Base-by-base conservation (phyloP, 2,113 vertebrate species). In the Diphyllodes magnificus region DNA sequence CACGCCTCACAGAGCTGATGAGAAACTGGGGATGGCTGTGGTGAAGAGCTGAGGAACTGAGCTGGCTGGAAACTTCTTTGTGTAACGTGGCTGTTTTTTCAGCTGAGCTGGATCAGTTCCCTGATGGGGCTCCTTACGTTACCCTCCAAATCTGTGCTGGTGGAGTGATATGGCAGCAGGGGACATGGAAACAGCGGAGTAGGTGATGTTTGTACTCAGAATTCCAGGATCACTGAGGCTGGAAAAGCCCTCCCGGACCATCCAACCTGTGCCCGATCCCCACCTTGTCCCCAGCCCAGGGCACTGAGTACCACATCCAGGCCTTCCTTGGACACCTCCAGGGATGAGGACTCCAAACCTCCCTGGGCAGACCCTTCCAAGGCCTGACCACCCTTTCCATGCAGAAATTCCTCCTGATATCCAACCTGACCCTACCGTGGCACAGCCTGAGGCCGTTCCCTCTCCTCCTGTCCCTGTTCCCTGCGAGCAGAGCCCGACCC, bases 191-290 rank as follows among this genome's bases (percentile, higher is more conserved):
- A 31, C 78, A 27, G 35, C 1, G 1, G 24, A 24, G 21, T 10
- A 23, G 72, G 24, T 57, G 81, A 2, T n/a, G 25, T 13, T 61
- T 5, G 1, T 51, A 7, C 44, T 28, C 54, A 42, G 3, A 82
- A 69, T 69, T 5, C n/a, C 47, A 47, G 61, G 11, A 18, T 60
- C 53, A 0, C 0, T 30, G 61, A 24, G n/a, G 69, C 3, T 75
- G 69, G 45, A 39, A 60, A 53, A 68, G 0, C 4, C 1, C 13
- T 49, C 22, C 23, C 10, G 45, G 59, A 0, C 4, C 37, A 20
- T 10, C 0, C 0, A 44, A 21, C 13, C 28, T 45, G 28, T 44
- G 68, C 8, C 60, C 4, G 0, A 2, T 81, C 0, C 18, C 23
- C 59, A 33, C 18, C 27, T 16, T 65, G 68, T 73, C 37, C 1